A percentile compares a stretch with the other conserved stretches of the same genome.
Evolutionary conservation across 2,113 vertebrate genomes (phyloP).

Genomic region (Phylloscopus trochilus): DNA sequence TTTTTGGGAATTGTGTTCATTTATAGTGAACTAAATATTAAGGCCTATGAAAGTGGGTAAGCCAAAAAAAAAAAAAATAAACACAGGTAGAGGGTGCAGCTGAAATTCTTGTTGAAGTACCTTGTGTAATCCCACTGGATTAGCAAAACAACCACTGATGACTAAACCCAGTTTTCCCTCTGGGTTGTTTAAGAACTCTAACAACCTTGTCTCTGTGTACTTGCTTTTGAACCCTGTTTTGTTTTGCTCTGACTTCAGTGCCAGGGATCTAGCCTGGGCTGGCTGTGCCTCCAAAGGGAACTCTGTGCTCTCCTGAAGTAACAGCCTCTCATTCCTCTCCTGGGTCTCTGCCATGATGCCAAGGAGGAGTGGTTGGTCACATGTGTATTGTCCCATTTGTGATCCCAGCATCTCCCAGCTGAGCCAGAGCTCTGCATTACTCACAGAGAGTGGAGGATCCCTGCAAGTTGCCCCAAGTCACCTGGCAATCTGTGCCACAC

Average conservation of each 20-base stretch:
- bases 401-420: neutral
- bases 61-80: neutral
- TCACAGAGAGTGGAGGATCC: neutral
- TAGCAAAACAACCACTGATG: neutral
- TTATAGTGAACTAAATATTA: neutral
- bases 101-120: neutral
- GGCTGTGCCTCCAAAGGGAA: neutral
- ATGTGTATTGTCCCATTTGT: accelerated
- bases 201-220: neutral
- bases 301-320: neutral
- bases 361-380: accelerated
- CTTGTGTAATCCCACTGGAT: neutral
- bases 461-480: neutral
- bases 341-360: neutral
- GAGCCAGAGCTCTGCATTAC: neutral
- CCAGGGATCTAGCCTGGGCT: neutral
- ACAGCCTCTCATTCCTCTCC: neutral
- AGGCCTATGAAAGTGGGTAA: neutral
- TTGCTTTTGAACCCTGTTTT: neutral
- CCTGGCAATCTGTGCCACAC: neutral
- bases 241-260: neutral
- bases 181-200: neutral
- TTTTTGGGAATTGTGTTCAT: neutral
- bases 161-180: neutral
- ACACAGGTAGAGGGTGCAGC: neutral